Evolutionary conservation across 2,888 invertebrate genomes (phyloP), one percentile per base, ranked within the genome.

Genomic region (Pimpla rufipes): DNA sequence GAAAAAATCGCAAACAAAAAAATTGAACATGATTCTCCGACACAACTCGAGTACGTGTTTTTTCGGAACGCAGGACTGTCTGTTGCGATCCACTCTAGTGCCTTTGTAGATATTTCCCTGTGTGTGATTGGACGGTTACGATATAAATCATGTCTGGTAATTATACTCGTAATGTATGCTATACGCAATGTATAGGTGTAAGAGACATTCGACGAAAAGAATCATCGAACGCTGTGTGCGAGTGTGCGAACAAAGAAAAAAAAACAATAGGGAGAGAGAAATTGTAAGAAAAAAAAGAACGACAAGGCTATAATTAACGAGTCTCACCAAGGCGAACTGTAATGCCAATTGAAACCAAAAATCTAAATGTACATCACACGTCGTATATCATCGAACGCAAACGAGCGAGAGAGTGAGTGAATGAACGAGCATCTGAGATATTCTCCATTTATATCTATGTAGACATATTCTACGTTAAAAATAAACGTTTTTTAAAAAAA

Each of bases 401-500:
- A 29, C 21, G 18, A 47, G 68, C 8, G 18, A 52, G 71, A 37
- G 55, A 52, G 42, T 18, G n/a, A n/a, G 50, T 40, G 50, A 83
- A 67, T 67, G 87, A 87, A 87, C 88, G 88, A 13, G 90, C 88
- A 88, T 90, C 87, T 89, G 89, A 89, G 87, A 29, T 91, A 88
- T 92, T 92, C 92, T 91, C 84, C 91, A 89, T 89, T 66, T 88
- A 89, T 89, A 89, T 90, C 89, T 81, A 75, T 90, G 89, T 89
- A 88, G 86, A 90, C 85, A 85, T 91, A 89, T 87, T 91, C 89
- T 91, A 91, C 88, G 89, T 89, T 90, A 88, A 88, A 90, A 92
- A 92, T 92, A 92, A 92, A 92, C 89, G 88, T 92, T 92, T 92
- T 91, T 89, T 88, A 92, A n/a, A 89, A 88, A 83, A 66, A 83